Conservation (phyloP, 1,140 invertebrate species). For the Oryzaephilus surinamensis region DNA sequence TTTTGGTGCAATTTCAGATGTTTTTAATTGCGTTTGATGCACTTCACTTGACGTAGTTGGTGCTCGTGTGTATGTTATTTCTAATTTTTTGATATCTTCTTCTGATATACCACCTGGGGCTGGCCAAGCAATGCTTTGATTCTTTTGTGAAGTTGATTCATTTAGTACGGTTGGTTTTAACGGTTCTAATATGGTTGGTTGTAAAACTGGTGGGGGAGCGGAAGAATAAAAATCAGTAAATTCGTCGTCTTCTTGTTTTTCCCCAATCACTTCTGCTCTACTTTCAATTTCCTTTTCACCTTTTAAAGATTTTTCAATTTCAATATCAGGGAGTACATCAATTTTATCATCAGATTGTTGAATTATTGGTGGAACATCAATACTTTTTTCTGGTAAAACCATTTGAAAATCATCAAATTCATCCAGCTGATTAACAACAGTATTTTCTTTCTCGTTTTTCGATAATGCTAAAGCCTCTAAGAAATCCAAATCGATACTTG, state of each 20-base stretch:
- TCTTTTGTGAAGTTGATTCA: not conserved
- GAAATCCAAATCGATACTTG: too few relatives aligned
- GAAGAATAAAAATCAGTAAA: conserved; percentile 29
- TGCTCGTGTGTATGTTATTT: conserved; percentile 14
- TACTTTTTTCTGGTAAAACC: conserved; percentile 14
- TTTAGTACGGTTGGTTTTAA: conserved; percentile 5
- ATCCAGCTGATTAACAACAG: conserved; percentile 12
- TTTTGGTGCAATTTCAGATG: conserved; percentile 3
- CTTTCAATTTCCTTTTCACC: not conserved
- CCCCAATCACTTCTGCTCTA: not conserved
- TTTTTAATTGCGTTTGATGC: conserved; percentile 2
- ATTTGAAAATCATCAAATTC: conserved; percentile 32
- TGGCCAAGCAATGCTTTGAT: conserved; percentile 50
- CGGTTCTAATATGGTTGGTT: conserved; percentile 15
- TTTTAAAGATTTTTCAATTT: not conserved
- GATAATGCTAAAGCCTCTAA: too few relatives aligned
- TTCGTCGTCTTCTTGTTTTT: conserved; percentile 22
- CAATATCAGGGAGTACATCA: conserved; percentile 2
- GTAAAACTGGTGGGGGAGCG: conserved; percentile 13
- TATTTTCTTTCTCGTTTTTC: too few relatives aligned
- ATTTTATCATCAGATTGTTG: not conserved
- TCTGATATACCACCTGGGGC: conserved; percentile 49
- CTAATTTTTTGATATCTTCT: conserved; percentile 43
- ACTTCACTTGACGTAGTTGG: too few relatives aligned
- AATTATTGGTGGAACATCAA: conserved; percentile 1